Conservation (phyloP, 2,888 invertebrate species). For the Sicus ferrugineus region DNA sequence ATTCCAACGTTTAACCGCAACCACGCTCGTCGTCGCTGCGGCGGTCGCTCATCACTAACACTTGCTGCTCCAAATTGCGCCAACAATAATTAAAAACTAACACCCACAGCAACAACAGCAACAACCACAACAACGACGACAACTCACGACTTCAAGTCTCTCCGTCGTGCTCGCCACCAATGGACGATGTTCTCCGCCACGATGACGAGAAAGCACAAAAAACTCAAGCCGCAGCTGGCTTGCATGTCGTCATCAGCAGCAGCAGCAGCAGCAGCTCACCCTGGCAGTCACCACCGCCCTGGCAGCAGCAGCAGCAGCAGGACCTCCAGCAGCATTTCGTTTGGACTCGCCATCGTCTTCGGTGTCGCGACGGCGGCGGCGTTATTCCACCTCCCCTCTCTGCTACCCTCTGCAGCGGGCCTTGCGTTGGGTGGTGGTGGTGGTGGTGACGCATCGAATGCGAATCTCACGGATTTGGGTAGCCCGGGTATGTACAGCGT, state of each 20-base stretch:
- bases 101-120: neutral
- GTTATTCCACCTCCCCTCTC: neutral
- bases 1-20: constrained; percentile 17
- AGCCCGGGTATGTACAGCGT: constrained; percentile 47
- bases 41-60: neutral
- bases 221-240: constrained; percentile 9
- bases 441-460: constrained; percentile 42
- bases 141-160: neutral
- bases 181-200: constrained; percentile 27
- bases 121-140: neutral
- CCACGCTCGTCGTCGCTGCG: constrained; percentile 12
- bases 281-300: constrained; percentile 26
- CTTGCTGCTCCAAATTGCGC: neutral
- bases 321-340: constrained; percentile 4
- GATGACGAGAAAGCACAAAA: constrained; percentile 19
- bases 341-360: constrained; percentile 15
- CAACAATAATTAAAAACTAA: neutral
- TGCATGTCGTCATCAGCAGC: constrained; percentile 9
- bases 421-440: constrained; percentile 39
- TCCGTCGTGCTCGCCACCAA: neutral
- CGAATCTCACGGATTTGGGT: constrained; percentile 47
- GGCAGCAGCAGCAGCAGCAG: constrained; percentile 21
- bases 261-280: constrained; percentile 6
- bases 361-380: constrained; percentile 21
- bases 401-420: constrained; percentile 38